Evolutionary conservation across 2,797 vertebrate genomes (phyloP).

Genomic region (Arnoldichthys spilopterus): DNA sequence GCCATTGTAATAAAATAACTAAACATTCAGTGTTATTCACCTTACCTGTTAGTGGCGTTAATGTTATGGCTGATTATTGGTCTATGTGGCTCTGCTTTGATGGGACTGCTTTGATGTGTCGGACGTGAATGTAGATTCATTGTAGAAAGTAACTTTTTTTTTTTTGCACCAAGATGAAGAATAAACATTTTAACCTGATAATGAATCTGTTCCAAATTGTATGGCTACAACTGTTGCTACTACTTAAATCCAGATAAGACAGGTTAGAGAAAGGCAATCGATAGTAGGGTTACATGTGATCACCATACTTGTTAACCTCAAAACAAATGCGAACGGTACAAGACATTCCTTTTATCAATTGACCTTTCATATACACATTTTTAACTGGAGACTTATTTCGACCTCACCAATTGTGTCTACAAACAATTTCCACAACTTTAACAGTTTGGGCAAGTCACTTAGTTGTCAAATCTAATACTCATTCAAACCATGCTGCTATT

Average conservation of each 20-base stretch:
- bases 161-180: not conserved
- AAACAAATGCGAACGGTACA: not conserved
- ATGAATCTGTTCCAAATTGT: not conserved
- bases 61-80: too few species aligned
- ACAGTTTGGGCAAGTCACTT: conserved; percentile 23
- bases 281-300: not conserved
- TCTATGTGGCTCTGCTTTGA: not conserved
- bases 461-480: conserved; percentile 44
- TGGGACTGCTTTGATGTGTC: too few species aligned
- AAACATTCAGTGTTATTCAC: too few species aligned
- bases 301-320: not conserved
- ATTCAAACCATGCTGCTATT: conserved; percentile 41
- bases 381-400: not conserved
- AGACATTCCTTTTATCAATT: conserved; percentile 24
- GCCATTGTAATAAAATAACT: too few species aligned
- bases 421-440: conserved; percentile 37
- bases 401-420: not conserved
- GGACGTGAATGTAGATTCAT: conserved; percentile 24
- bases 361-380: conserved; percentile 1
- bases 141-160: conserved; percentile 8
- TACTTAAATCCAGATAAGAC: not conserved
- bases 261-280: not conserved
- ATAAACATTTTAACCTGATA: not conserved
- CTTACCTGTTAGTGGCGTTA: too few species aligned
- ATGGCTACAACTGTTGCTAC: not conserved